Evolutionary conservation across 2,888 invertebrate species (phyloP).

Genomic region (Abrostola tripartita): DNA sequence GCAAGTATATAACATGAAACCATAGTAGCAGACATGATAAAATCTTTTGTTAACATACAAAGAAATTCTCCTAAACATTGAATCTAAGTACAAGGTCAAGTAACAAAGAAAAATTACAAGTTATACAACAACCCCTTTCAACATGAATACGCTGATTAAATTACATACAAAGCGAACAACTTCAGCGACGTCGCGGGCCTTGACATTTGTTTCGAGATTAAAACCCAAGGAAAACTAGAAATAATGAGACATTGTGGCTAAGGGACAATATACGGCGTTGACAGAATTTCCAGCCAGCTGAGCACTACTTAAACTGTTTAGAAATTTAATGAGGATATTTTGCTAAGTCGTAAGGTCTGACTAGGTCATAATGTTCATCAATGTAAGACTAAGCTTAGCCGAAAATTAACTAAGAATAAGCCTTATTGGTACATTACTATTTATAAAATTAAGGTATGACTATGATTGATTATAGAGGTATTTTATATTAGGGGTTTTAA

Average conservation of each 20-base stretch:
- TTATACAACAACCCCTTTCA: slow-evolving; percentile 54
- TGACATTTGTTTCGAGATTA: slow-evolving; percentile 45
- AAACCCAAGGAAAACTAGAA: slow-evolving; percentile 29
- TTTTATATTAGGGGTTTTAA: too few species aligned
- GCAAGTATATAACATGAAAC: slow-evolving; percentile 11
- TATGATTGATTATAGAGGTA: too few species aligned
- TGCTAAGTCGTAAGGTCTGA: too few species aligned
- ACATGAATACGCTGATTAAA: slow-evolving; percentile 56
- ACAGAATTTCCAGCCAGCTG: slow-evolving; percentile 1
- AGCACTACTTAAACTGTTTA: not conserved
- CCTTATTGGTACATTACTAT: too few species aligned
- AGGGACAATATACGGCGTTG: not conserved
- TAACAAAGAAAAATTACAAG: slow-evolving; percentile 49
- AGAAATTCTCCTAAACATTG: slow-evolving; percentile 36
- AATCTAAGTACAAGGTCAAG: slow-evolving; percentile 46
- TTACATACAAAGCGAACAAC: slow-evolving; percentile 50
- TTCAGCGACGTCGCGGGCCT: slow-evolving; percentile 46
- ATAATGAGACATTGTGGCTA: slow-evolving; percentile 15
- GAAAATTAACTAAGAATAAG: too few species aligned
- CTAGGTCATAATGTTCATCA: too few species aligned
- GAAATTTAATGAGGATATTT: too few species aligned
- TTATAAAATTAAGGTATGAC: too few species aligned
- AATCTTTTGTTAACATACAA: slow-evolving; percentile 39
- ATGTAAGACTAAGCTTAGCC: too few species aligned
- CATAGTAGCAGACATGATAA: slow-evolving; percentile 26